Conservation (phyloP, 2,888 invertebrate genomes). For the Tuta absoluta region DNA sequence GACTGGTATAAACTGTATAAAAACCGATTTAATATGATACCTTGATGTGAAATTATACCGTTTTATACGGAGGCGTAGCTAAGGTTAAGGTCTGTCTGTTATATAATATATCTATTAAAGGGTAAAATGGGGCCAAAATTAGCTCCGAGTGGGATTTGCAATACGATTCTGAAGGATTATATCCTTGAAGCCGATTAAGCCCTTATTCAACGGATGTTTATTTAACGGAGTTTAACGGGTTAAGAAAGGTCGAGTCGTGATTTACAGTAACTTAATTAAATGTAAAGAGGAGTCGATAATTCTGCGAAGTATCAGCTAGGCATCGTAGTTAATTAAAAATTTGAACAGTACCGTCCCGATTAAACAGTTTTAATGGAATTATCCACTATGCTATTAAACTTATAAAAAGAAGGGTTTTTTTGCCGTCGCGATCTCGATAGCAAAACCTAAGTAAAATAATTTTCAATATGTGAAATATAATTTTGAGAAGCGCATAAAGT, state of each 20-base stretch:
- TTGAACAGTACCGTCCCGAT: background rate
- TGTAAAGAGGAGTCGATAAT: background rate
- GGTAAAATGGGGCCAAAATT: background rate
- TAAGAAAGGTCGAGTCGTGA: background rate
- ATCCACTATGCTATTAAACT: background rate
- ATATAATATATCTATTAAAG: no score
- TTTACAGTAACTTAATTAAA: slow-evolving; percentile 11
- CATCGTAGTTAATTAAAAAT: background rate
- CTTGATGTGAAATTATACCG: no score
- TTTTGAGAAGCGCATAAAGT: no score
- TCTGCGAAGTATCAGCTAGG: background rate
- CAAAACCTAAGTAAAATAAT: no score
- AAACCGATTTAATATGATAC: no score
- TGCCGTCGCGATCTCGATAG: no score
- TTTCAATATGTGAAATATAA: no score
- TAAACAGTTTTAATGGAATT: background rate
- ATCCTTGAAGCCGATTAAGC: background rate
- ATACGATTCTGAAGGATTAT: background rate
- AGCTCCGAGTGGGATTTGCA: background rate
- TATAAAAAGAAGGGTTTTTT: background rate
- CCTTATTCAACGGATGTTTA: background rate
- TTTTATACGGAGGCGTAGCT: no score
- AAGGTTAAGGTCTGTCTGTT: no score
- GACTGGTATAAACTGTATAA: no score
- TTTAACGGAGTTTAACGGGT: slow-evolving; percentile 7